These are phyloP conservation scores for Apodemia zela DNA, from an alignment of 2,888 invertebrate genomes.

Conservation along the genomic window DNA sequence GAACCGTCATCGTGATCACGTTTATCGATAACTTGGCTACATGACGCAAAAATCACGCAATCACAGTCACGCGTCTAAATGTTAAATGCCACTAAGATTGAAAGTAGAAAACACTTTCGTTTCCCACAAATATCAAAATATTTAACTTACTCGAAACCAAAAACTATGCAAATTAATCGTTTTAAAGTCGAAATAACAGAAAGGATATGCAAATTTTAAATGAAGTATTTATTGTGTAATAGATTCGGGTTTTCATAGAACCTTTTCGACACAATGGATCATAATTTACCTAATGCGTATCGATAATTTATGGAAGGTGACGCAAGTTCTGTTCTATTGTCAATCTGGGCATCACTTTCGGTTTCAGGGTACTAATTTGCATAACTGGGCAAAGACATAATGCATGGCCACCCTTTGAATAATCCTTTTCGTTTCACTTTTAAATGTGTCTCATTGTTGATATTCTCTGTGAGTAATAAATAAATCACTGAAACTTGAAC, in stretches of 20 bases:
- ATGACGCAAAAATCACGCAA: constrained; percentile 50
- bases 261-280: constrained; percentile 47
- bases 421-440: constrained; percentile 75
- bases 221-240: constrained; percentile 48
- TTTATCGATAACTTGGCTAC: constrained; percentile 35
- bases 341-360: constrained; percentile 56
- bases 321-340: constrained; percentile 58
- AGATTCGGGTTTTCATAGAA: constrained; percentile 46
- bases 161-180: constrained; percentile 65
- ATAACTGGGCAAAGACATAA: constrained; percentile 68
- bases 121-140: constrained; percentile 73
- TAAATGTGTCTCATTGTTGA: constrained; percentile 71
- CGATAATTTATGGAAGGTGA: constrained; percentile 74
- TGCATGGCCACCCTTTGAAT: constrained; percentile 62
- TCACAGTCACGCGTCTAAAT: constrained; percentile 36
- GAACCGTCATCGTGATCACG: constrained; percentile 46
- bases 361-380: constrained; percentile 76
- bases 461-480: constrained; percentile 71
- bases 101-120: constrained; percentile 42
- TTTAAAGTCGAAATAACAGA: constrained; percentile 29
- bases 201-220: constrained; percentile 52
- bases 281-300: constrained; percentile 73
- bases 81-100: constrained; percentile 38
- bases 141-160: constrained; percentile 45
- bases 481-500: constrained; percentile 71